These are phyloP conservation scores for Lasioglossum baleicum DNA, from an alignment of 1,140 invertebrate genomes.

Conservation along the genomic window DNA sequence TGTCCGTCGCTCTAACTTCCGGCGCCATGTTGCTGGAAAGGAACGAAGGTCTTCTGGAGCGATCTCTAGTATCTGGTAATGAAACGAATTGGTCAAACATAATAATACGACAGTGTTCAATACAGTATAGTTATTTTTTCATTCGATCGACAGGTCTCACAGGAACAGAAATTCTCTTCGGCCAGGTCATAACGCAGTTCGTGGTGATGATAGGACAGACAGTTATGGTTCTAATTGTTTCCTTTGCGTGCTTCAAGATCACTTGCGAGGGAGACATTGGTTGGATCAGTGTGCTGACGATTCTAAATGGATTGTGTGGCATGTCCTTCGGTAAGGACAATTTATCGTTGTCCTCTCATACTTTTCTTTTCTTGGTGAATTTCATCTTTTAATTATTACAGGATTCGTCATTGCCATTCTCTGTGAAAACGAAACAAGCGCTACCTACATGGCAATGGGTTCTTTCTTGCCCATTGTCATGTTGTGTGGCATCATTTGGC, in stretches of 20 bases:
- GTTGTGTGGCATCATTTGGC: conserved; percentile 93
- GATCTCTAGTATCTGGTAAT: conserved; percentile 90
- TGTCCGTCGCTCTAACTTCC: conserved; percentile 95
- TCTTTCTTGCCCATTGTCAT: conserved; percentile 96
- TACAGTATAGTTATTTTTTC: neutral
- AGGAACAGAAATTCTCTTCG: conserved; percentile 87
- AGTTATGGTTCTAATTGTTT: conserved; percentile 88
- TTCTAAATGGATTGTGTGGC: conserved; percentile 93
- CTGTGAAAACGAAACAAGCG: conserved; percentile 94
- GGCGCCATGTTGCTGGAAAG: conserved; percentile 94
- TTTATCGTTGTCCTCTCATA: no score
- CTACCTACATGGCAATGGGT: conserved; percentile 95
- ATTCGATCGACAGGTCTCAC: conserved; percentile 67
- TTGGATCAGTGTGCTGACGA: conserved; percentile 87
- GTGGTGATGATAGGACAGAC: conserved; percentile 93
- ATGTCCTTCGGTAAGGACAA: conserved; percentile 90
- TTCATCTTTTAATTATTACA: conserved; percentile 68
- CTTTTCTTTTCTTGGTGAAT: no score
- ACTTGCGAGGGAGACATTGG: conserved; percentile 89
- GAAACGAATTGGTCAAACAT: neutral
- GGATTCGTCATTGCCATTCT: conserved; percentile 93
- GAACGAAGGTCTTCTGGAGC: conserved; percentile 93
- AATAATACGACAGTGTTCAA: no score
- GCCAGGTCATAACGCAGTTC: conserved; percentile 93
- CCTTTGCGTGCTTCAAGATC: conserved; percentile 90